phyloP scores from a whole-genome alignment of 2,888 invertebrate genomes.

The Hypolimnas misippus region DNA sequence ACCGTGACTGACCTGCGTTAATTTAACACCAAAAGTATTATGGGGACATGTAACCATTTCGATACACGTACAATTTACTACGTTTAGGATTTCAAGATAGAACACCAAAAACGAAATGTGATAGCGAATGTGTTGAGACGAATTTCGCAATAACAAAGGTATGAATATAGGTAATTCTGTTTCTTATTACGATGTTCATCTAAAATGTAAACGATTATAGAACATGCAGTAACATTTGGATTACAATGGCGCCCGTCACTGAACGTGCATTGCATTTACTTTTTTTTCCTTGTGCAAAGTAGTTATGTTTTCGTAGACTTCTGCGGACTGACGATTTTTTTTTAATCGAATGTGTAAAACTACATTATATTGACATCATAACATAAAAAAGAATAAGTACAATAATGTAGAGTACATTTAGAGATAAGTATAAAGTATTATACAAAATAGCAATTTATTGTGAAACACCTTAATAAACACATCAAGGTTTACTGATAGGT shows the following conservation, averaged over 20 bases:
- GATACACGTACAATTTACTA: not conserved
- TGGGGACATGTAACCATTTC: not conserved
- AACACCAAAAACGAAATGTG: not conserved
- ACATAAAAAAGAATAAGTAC: no score
- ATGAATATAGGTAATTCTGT: not conserved
- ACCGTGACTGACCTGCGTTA: conserved; percentile 39
- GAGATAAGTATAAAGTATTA: no score
- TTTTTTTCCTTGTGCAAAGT: not conserved
- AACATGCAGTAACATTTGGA: conserved; percentile 4
- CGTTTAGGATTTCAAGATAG: not conserved
- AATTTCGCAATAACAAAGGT: not conserved
- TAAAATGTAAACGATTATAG: not conserved
- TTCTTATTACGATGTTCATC: not conserved
- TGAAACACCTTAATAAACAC: no score
- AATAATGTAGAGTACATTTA: no score
- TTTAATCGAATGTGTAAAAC: no score
- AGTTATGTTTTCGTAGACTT: not conserved
- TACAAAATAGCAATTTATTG: no score
- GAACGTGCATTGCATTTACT: not conserved
- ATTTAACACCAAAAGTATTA: not conserved
- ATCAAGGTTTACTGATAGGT: no score
- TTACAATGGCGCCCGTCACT: not conserved
- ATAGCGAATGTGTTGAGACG: not conserved
- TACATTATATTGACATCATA: no score
- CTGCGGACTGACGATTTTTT: not conserved